These are phyloP conservation scores for Mus musculus DNA, from an alignment of 2,113 vertebrate genomes.

Conservation along the genomic window GRCm39 chr11:63124001-63124500, in stretches of 20 bases:
- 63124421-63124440: fast-evolving
- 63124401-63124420: fast-evolving
- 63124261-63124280: not conserved
- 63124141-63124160: not conserved
- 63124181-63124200: fast-evolving
- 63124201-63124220: not conserved
- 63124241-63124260: not conserved
- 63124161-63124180: not conserved
- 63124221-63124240: not conserved
- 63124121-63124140: not conserved
- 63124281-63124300: not conserved
- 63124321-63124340: not conserved
- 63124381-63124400: not conserved
- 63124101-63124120: not conserved
- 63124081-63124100: not conserved
- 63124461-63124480: not conserved
- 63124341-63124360: fast-evolving
- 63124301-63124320: not conserved
- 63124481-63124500: not conserved
- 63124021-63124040: not conserved
- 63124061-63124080: not conserved
- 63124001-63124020: not conserved
- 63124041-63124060: not conserved
- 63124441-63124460: not conserved
- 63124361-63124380: not conserved